A percentile compares a stretch with the other conserved stretches of the same genome.
These are phyloP conservation scores for Physeter macrocephalus DNA, from an alignment of 2,113 vertebrate genomes.

Conservation along the genomic window DNA sequence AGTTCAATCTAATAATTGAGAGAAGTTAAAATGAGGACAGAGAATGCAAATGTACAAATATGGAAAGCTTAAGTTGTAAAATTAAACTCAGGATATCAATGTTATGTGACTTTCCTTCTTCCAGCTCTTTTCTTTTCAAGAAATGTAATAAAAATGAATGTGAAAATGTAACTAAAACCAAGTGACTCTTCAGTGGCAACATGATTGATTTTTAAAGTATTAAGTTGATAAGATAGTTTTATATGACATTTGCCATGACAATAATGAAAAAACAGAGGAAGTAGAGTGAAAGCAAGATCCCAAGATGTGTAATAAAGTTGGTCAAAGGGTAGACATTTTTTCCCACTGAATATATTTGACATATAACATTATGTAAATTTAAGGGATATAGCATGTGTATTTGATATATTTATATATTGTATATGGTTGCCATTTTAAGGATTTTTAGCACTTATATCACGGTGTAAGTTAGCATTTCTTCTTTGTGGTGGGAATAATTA, in stretches of 20 bases:
- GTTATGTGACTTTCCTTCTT: neutral
- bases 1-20: neutral
- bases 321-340: neutral
- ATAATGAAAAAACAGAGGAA: neutral
- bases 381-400: neutral
- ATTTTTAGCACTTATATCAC: neutral
- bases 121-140: neutral
- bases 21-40: slow-evolving; percentile 23
- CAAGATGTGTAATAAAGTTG: neutral
- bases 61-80: neutral
- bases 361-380: neutral
- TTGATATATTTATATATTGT: neutral
- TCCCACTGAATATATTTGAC: neutral
- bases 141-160: neutral
- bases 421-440: neutral
- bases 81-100: neutral
- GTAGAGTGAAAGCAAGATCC: neutral
- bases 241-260: neutral
- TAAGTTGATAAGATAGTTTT: neutral
- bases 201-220: neutral
- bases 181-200: neutral
- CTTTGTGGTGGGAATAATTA: neutral
- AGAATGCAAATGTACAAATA: neutral
- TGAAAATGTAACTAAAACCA: neutral
- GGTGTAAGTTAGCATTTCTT: neutral